These are phyloP conservation scores for Procambarus clarkii DNA, from an alignment of 1,140 invertebrate species.

Conservation along the genomic window DNA sequence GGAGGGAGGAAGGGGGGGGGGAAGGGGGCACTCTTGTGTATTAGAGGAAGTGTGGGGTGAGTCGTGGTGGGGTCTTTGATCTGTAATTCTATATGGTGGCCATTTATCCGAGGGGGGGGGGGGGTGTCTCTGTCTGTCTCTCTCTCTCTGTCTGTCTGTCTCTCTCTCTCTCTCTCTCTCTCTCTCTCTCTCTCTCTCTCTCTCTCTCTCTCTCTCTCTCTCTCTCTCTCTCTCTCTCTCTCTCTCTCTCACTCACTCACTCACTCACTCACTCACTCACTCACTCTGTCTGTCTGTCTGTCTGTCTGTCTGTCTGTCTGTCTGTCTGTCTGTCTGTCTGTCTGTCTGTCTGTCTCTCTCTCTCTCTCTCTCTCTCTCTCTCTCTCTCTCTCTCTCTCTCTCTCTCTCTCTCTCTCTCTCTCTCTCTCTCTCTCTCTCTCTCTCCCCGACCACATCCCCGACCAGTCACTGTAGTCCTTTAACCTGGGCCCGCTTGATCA, in stretches of 20 bases:
- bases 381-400: too few relatives aligned
- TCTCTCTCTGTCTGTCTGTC: too few relatives aligned
- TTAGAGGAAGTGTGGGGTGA: too few relatives aligned
- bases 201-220: not conserved
- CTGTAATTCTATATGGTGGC: too few relatives aligned
- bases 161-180: not conserved
- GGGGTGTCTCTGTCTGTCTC: too few relatives aligned
- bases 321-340: not conserved
- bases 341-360: too few relatives aligned
- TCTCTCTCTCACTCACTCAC: not conserved
- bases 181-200: not conserved
- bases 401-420: not conserved
- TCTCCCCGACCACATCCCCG: too few relatives aligned
- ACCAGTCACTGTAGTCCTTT: not conserved
- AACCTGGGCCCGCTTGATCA: not conserved
- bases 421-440: not conserved
- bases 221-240: not conserved
- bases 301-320: not conserved
- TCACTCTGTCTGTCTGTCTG: not conserved
- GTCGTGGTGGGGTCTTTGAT: too few relatives aligned
- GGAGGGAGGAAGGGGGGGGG: too few relatives aligned
- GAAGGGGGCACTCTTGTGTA: too few relatives aligned
- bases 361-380: too few relatives aligned
- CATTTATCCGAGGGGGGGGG: too few relatives aligned
- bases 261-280: not conserved